Percentiles rank a stretch among this genome's conserved stretches.
Evolutionary conservation across 2,888 invertebrate species (phyloP).

Genomic region (Lagria hirta): DNA sequence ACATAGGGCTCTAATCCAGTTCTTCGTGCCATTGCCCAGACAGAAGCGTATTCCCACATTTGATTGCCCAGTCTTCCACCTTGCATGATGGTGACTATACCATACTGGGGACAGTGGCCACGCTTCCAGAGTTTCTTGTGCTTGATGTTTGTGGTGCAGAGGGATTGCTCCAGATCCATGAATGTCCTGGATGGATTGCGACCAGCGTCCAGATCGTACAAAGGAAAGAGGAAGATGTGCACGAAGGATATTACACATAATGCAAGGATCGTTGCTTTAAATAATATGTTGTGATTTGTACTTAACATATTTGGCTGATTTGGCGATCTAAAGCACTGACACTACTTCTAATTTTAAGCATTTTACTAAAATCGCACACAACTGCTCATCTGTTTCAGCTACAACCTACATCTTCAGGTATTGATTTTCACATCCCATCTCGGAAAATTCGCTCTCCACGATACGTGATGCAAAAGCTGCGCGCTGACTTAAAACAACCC

Average conservation of each 20-base stretch:
- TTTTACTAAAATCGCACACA: conserved; percentile 32
- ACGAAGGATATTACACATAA: conserved; percentile 61
- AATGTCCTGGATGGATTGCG: conserved; percentile 54
- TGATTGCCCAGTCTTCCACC: conserved; percentile 52
- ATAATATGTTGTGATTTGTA: conserved; percentile 61
- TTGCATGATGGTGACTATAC: conserved; percentile 55
- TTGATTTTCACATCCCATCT: conserved; percentile 36
- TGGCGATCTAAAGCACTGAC: conserved; percentile 32
- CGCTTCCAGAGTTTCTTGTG: conserved; percentile 50
- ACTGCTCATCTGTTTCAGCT: conserved; percentile 24
- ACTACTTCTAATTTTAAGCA: conserved; percentile 38
- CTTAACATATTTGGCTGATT: conserved; percentile 53
- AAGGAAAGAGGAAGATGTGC: conserved; percentile 62
- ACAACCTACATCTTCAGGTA: conserved; percentile 34
- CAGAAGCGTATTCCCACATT: conserved; percentile 58
- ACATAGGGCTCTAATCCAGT: conserved; percentile 57
- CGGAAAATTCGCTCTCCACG: conserved; percentile 16
- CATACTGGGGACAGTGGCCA: conserved; percentile 52
- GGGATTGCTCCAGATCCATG: conserved; percentile 58
- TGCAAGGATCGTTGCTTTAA: conserved; percentile 61
- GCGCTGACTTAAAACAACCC: too few species aligned
- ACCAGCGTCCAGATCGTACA: conserved; percentile 54
- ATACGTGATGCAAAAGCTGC: too few species aligned
- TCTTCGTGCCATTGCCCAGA: conserved; percentile 55
- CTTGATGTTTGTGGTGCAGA: conserved; percentile 57